Conservation (phyloP, 2,797 vertebrate genomes). For the Nannoperca obscura region DNA sequence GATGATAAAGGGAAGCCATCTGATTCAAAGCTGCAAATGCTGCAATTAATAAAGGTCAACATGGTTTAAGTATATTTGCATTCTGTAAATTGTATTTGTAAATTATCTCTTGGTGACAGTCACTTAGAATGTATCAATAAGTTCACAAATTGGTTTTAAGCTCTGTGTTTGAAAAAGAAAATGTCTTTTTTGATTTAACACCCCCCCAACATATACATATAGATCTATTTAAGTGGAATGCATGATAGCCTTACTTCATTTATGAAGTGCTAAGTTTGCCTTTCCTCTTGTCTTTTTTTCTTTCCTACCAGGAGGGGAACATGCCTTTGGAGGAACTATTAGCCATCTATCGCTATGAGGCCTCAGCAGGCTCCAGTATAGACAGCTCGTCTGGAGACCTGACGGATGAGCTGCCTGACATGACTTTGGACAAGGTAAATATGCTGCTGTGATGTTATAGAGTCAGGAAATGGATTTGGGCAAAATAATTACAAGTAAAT, state of each 20-base stretch:
- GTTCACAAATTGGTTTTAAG: neutral
- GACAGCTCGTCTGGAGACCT: conserved; percentile 97
- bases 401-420: conserved; percentile 96
- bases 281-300: neutral
- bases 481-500: neutral
- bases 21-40: neutral
- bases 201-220: neutral
- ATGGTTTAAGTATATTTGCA: neutral
- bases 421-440: conserved; percentile 98
- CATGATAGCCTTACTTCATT: neutral
- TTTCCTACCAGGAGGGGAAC: conserved; percentile 90
- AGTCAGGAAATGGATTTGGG: neutral
- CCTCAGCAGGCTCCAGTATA: conserved; percentile 91
- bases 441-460: neutral
- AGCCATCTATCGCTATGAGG: conserved; percentile 97
- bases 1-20: neutral
- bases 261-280: neutral
- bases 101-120: neutral
- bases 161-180: neutral
- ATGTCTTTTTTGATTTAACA: neutral
- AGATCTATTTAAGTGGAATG: neutral
- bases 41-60: neutral
- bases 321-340: conserved; percentile 97
- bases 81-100: no score
- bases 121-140: no score